Conservation (phyloP, 1,140 invertebrate species). For the Atopsyche davidsoni region DNA sequence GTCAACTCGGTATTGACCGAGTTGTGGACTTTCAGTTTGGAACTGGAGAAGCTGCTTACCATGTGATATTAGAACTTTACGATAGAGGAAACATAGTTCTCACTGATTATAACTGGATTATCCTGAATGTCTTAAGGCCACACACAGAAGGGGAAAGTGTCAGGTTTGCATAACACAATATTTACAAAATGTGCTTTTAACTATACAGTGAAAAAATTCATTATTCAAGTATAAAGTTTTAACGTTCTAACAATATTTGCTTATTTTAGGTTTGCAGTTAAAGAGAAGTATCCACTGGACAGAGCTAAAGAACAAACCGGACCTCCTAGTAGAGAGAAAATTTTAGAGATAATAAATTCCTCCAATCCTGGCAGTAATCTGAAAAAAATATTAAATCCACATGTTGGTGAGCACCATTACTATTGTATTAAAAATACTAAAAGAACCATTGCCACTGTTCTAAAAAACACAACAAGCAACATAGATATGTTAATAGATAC, state of each 20-base stretch:
- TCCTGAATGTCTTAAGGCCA: conserved; percentile 89
- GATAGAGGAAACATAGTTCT: conserved; percentile 95
- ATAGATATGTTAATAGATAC: too few species aligned
- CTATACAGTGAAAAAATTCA: background rate
- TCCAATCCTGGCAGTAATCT: conserved; percentile 72
- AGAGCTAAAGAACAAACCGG: conserved; percentile 59
- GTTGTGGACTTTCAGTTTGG: conserved; percentile 94
- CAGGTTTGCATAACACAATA: conserved; percentile 42
- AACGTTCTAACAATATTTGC: background rate
- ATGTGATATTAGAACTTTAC: conserved; percentile 94
- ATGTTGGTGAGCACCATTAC: conserved; percentile 65
- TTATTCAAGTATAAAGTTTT: background rate
- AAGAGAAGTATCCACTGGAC: conserved; percentile 83
- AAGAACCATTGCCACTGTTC: too few species aligned
- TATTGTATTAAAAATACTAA: too few species aligned
- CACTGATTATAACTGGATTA: conserved; percentile 86
- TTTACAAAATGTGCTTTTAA: background rate
- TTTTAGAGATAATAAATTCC: conserved; percentile 55
- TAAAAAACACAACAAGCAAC: too few species aligned
- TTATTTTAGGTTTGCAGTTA: conserved; percentile 71
- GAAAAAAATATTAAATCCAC: conserved; percentile 80
- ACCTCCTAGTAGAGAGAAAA: conserved; percentile 39
- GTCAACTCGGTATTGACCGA: conserved; percentile 83
- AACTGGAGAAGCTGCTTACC: conserved; percentile 87
- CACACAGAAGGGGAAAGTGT: conserved; percentile 91